These are phyloP conservation scores for Gryllus bimaculatus DNA, from an alignment of 1,140 invertebrate species.

Conservation along the genomic window DNA sequence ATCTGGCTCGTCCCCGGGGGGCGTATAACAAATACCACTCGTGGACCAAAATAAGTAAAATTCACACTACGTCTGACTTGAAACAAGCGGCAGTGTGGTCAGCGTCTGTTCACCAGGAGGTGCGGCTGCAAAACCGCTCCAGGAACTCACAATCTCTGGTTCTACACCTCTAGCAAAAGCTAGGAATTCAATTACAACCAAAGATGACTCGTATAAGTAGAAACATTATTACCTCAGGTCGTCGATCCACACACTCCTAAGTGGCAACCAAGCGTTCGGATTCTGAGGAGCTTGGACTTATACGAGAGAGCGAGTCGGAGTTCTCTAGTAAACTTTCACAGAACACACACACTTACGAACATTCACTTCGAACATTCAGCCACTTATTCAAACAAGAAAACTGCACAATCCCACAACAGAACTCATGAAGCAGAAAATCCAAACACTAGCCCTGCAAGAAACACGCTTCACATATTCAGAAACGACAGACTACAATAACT, in stretches of 20 bases:
- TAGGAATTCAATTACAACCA: neutral
- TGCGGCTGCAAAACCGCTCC: neutral
- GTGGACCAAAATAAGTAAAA: neutral
- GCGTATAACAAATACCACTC: neutral
- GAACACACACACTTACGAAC: neutral
- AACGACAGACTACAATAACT: too few species aligned
- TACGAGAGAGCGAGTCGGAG: neutral
- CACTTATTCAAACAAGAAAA: too few species aligned
- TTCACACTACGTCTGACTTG: conserved; percentile 8
- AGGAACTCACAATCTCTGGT: neutral
- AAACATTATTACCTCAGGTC: neutral
- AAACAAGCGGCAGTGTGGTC: neutral
- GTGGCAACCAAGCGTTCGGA: neutral
- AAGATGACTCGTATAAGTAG: neutral
- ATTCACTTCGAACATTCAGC: neutral
- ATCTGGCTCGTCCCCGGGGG: too few species aligned
- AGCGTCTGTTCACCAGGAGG: conserved; percentile 5
- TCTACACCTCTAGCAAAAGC: neutral
- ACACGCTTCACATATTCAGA: too few species aligned
- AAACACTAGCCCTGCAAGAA: too few species aligned
- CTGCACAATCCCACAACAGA: too few species aligned
- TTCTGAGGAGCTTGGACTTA: neutral
- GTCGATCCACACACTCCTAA: neutral
- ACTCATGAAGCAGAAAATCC: too few species aligned
- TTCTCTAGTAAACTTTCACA: neutral